phyloP scores from a whole-genome alignment of 2,888 invertebrate species.

The Marronus borbonicus region DNA sequence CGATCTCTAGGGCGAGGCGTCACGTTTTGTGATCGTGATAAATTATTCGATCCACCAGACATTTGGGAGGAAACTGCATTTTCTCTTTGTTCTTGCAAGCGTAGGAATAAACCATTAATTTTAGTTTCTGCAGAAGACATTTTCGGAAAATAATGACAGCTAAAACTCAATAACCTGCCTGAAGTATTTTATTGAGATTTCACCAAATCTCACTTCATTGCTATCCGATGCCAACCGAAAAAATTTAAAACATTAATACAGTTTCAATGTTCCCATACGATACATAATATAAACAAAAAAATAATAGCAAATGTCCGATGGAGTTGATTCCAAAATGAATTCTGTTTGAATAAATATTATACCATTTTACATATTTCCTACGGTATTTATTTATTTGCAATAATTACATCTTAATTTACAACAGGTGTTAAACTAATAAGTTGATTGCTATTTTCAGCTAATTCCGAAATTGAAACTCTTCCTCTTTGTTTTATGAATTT shows the following conservation, averaged over 20 bases:
- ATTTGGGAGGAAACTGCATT: slow-evolving; percentile 67
- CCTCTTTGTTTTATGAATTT: slow-evolving; percentile 97
- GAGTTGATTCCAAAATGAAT: background rate
- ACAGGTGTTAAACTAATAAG: slow-evolving; percentile 86
- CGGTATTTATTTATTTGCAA: slow-evolving; percentile 4
- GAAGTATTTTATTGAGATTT: slow-evolving; percentile 5
- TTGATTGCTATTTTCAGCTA: slow-evolving; percentile 95
- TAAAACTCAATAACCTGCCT: slow-evolving; percentile 40
- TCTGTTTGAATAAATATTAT: slow-evolving; percentile 9
- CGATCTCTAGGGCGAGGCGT: slow-evolving; percentile 60
- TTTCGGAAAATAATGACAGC: slow-evolving; percentile 58
- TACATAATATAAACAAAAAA: too few relatives aligned
- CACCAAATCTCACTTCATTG: background rate
- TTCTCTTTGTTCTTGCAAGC: slow-evolving; percentile 77
- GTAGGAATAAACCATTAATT: slow-evolving; percentile 87
- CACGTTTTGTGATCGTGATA: slow-evolving; percentile 61
- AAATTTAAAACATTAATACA: background rate
- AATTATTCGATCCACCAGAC: slow-evolving; percentile 64
- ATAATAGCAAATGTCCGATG: background rate
- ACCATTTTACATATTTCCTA: slow-evolving; percentile 22
- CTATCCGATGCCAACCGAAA: slow-evolving; percentile 1
- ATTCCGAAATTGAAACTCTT: slow-evolving; percentile 92
- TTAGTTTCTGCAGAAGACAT: slow-evolving; percentile 86
- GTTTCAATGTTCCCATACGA: too few relatives aligned
- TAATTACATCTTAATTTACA: slow-evolving; percentile 41